Percentiles rank a stretch among this genome's conserved stretches.
phyloP scores from a whole-genome alignment of 2,888 invertebrate genomes.

The Alloscopus bannaensis region DNA sequence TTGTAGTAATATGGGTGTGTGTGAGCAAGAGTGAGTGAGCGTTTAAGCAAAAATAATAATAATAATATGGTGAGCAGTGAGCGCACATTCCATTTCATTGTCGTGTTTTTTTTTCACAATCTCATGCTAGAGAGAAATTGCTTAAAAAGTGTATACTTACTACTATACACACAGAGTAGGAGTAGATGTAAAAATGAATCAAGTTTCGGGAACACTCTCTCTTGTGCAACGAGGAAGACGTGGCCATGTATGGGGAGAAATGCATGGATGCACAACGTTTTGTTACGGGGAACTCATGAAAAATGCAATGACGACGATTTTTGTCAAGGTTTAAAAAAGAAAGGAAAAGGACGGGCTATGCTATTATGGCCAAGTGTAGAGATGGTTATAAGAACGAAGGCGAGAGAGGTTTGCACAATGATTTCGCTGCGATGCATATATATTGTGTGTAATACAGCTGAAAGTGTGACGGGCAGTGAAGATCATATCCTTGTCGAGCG shows the following conservation, averaged over 20 bases:
- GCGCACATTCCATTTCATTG: neutral
- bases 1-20: too few relatives aligned
- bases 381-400: too few relatives aligned
- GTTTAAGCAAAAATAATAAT: too few relatives aligned
- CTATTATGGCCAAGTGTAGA: too few relatives aligned
- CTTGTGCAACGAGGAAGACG: conserved; percentile 30
- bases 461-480: too few relatives aligned
- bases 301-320: conserved; percentile 57
- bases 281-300: conserved; percentile 62
- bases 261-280: conserved; percentile 52
- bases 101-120: too few relatives aligned
- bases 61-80: too few relatives aligned
- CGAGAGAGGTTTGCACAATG: conserved; percentile 3
- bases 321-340: conserved; percentile 51
- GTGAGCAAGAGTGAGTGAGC: too few relatives aligned
- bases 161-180: neutral
- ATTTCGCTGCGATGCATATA: too few relatives aligned
- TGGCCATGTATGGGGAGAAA: conserved; percentile 29
- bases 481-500: too few relatives aligned
- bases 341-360: conserved; percentile 16
- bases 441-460: too few relatives aligned
- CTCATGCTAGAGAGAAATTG: too few relatives aligned
- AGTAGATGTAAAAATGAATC: conserved; percentile 27
- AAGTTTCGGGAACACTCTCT: conserved; percentile 58
- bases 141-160: neutral